Evolutionary conservation across 92 coral and sea anemone genomes (phyloP).

Genomic region (Metridium senile): DNA sequence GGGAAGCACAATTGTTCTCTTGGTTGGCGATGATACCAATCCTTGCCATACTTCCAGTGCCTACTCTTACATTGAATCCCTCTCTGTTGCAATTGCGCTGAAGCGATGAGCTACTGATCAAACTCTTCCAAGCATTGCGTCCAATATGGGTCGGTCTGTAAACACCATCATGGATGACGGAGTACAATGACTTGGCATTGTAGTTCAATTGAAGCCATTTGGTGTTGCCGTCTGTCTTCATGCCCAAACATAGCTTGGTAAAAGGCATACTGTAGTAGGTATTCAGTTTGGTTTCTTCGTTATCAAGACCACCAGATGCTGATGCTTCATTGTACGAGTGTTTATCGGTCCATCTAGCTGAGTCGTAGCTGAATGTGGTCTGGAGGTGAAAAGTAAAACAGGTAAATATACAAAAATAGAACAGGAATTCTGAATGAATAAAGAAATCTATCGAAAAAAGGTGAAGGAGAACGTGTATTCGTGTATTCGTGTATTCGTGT

Average conservation of each 20-base stretch:
- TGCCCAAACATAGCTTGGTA: conserved; percentile 39
- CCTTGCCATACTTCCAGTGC: conserved; percentile 11
- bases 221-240: conserved; percentile 20
- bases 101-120: conserved; percentile 41
- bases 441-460: too few relatives aligned
- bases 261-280: conserved; percentile 39
- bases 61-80: conserved; percentile 39
- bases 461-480: too few relatives aligned
- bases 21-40: conserved; percentile 54
- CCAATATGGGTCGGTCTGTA: conserved; percentile 36
- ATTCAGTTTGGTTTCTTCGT: conserved; percentile 43
- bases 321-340: conserved; percentile 33
- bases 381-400: conserved; percentile 2
- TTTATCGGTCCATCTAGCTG: conserved; percentile 29
- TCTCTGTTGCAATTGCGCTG: conserved; percentile 48
- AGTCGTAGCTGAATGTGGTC: conserved; percentile 43
- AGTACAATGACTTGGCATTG: conserved; percentile 36
- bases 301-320: conserved; percentile 49
- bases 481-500: too few relatives aligned
- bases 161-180: conserved; percentile 20
- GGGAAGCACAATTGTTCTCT: conserved; percentile 36
- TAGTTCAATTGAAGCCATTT: conserved; percentile 29
- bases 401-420: too few relatives aligned
- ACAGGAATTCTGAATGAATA: too few relatives aligned
- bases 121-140: conserved; percentile 33